Conservation (phyloP, 1,140 invertebrate species). For the Platyura marginata region DNA sequence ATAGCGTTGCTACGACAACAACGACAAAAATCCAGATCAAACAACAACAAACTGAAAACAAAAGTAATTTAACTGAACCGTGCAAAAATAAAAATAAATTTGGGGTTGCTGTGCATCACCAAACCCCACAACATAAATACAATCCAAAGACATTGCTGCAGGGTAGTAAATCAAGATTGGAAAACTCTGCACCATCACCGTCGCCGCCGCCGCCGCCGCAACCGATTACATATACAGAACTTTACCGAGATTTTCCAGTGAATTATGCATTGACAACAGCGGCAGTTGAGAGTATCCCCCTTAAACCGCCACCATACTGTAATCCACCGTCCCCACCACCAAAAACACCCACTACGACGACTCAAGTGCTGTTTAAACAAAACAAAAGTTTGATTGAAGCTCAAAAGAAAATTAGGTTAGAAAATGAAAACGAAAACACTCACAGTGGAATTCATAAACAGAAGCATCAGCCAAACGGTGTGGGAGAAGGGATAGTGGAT, state of each 20-base stretch:
- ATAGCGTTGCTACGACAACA: neutral
- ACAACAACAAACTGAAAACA: no score
- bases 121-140: no score
- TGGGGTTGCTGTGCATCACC: neutral
- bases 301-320: neutral
- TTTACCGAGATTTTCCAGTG: neutral
- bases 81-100: neutral
- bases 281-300: neutral
- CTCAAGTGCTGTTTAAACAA: neutral
- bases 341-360: neutral
- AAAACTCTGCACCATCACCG: no score
- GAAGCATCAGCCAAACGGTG: no score
- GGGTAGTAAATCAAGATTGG: no score
- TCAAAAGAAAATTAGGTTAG: neutral
- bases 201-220: neutral
- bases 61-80: neutral
- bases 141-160: no score
- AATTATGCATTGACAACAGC: neutral
- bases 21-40: no score
- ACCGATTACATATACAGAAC: neutral
- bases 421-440: neutral
- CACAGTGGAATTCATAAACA: neutral
- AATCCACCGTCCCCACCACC: neutral
- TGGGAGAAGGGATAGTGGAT: no score
- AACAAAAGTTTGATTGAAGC: neutral